Evolutionary conservation across 2,888 invertebrate genomes (phyloP).

Genomic region (Caenorhabditis sp.): DNA sequence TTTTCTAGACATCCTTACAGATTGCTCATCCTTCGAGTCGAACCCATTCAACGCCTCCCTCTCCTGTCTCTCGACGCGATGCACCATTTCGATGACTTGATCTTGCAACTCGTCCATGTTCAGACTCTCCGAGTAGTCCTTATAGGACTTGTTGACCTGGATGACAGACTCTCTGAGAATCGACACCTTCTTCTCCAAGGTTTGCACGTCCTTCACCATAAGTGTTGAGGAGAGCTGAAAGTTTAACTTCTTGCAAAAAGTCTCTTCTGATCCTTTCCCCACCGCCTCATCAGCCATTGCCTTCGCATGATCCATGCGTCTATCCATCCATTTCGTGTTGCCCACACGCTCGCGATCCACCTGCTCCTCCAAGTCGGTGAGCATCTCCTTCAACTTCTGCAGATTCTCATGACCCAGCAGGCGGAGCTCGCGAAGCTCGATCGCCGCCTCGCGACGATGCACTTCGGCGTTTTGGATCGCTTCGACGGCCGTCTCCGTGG

Average conservation of each 20-base stretch:
- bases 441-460: constrained; percentile 13
- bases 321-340: constrained; percentile 46
- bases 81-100: constrained; percentile 59
- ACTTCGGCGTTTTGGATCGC: constrained; percentile 41
- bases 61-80: constrained; percentile 51
- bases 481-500: constrained; percentile 42
- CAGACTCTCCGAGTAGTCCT: constrained; percentile 40
- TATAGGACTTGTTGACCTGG: constrained; percentile 51
- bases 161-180: constrained; percentile 55
- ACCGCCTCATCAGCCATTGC: constrained; percentile 51
- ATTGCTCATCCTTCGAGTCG: constrained; percentile 24
- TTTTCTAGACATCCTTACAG: constrained; percentile 5
- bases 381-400: constrained; percentile 21
- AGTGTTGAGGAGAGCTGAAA: constrained; percentile 51
- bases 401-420: constrained; percentile 51
- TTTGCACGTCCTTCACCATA: constrained; percentile 51
- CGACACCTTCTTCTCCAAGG: constrained; percentile 60
- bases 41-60: constrained; percentile 23
- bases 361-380: constrained; percentile 42
- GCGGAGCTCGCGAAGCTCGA: constrained; percentile 56
- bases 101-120: constrained; percentile 52
- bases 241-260: background rate
- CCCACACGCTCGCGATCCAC: constrained; percentile 14
- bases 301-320: constrained; percentile 28
- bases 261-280: background rate